phyloP scores from a whole-genome alignment of 2,888 invertebrate species.

The Troilus luridus region DNA sequence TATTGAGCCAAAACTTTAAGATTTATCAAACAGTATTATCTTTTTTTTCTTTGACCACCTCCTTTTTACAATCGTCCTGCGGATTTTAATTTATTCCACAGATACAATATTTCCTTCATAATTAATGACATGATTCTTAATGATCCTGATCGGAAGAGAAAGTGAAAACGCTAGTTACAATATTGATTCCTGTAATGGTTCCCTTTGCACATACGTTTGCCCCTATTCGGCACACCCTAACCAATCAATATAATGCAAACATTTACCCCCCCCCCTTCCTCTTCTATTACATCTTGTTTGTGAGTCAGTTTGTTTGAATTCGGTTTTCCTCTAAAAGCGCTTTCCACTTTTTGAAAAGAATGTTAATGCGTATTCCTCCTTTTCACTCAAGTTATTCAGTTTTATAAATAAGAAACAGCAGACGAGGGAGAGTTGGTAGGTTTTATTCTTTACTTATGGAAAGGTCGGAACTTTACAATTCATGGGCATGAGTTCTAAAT shows the following conservation, averaged over 20 bases:
- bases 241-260: constrained; percentile 36
- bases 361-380: no score
- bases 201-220: not conserved
- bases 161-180: not conserved
- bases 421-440: no score
- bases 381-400: no score
- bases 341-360: not conserved
- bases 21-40: no score
- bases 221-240: not conserved
- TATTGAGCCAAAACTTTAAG: no score
- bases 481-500: no score
- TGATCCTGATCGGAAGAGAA: not conserved
- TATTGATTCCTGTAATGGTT: not conserved
- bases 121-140: not conserved
- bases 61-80: not conserved
- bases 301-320: not conserved
- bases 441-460: not conserved
- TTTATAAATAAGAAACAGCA: no score
- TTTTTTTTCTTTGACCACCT: no score
- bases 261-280: constrained; percentile 2
- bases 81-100: not conserved
- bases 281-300: constrained; percentile 13
- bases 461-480: not conserved
- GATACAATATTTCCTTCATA: not conserved
- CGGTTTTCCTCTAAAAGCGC: not conserved